These are phyloP conservation scores for Arvicola amphibius DNA, from an alignment of 2,797 vertebrate genomes.

Conservation along the genomic window DNA sequence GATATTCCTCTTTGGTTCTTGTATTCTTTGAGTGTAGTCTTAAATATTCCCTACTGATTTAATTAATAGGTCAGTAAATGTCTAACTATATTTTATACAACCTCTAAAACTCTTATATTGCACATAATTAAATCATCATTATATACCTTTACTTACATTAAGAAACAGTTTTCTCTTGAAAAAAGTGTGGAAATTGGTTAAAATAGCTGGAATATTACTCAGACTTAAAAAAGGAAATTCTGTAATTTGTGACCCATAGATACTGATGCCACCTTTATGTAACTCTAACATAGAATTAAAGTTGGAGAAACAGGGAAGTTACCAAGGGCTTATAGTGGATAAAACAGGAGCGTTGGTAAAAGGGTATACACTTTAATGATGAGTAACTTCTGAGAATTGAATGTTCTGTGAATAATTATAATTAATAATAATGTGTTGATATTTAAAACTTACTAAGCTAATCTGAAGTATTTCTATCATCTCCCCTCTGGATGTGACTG, in stretches of 20 bases:
- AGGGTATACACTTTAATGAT: not conserved
- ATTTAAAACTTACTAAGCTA: not conserved
- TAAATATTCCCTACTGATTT: conserved; percentile 1
- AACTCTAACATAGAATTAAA: not conserved
- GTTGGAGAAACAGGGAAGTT: not conserved
- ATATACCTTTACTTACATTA: not conserved
- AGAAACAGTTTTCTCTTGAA: conserved; percentile 23
- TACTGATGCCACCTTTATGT: not conserved
- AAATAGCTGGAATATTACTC: not conserved
- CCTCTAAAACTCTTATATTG: not conserved
- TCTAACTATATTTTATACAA: conserved; percentile 3
- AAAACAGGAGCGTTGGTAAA: not conserved
- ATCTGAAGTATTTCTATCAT: not conserved
- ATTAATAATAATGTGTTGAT: not conserved
- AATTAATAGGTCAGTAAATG: conserved; percentile 11
- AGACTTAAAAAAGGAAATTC: not conserved
- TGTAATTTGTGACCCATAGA: not conserved
- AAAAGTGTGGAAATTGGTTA: not conserved
- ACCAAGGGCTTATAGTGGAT: not conserved
- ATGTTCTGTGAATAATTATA: not conserved
- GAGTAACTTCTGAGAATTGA: not conserved
- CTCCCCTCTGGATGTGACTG: not conserved
- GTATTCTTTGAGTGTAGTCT: not conserved
- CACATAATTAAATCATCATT: not conserved
- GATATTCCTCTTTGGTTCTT: conserved; percentile 24